Base-by-base conservation (phyloP, 2,888 invertebrate genomes). In the Gasteruption jaculator region DNA sequence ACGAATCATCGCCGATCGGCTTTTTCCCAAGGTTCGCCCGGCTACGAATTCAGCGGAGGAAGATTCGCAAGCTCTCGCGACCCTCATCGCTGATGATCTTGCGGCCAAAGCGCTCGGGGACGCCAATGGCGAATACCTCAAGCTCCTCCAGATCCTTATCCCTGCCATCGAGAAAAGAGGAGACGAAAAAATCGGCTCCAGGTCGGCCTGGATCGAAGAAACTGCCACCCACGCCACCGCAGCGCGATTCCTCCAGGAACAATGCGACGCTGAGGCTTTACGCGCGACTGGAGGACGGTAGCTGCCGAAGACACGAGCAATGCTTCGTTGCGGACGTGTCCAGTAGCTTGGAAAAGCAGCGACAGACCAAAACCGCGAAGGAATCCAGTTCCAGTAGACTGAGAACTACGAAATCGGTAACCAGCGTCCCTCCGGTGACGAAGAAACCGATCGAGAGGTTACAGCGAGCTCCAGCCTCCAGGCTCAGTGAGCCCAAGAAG, bases 21-120 rank as follows among this genome's bases (percentile, higher is more conserved):
- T 88, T 86, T 71, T 83, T 85, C 71, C 86, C 87, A 63, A 84
- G 87, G n/a, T 61, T 84, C 87, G 50, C 82, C 86, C 83, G 85
- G 75, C 86, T 88, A 65, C 78, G 85, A 67, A 80, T 86, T 36
- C 85, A 85, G 68, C 85, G 83, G 74, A 80, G 77, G 62, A 70
- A 73, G 74, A 76, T 45, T 62, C 40, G 71, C 74, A 57, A 56
- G 57, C 34, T 71, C 58, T 53, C 69, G 49, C 57, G 61, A 19
- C 63, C 71, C 25, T 65, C 71, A 32, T 69, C 72, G 43, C 73
- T 77, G 58, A 73, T 78, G 49, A 79, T 80, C 61, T 73, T 76
- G 16, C 76, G 77, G 54, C 78, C 77, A 57, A 80, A 81, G 58
- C 77, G 78, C 66, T 74, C 75, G 38, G 73, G 43, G 31, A 38